These are phyloP conservation scores for Eilema griseolum DNA, from an alignment of 2,888 invertebrate genomes.

Conservation along the genomic window DNA sequence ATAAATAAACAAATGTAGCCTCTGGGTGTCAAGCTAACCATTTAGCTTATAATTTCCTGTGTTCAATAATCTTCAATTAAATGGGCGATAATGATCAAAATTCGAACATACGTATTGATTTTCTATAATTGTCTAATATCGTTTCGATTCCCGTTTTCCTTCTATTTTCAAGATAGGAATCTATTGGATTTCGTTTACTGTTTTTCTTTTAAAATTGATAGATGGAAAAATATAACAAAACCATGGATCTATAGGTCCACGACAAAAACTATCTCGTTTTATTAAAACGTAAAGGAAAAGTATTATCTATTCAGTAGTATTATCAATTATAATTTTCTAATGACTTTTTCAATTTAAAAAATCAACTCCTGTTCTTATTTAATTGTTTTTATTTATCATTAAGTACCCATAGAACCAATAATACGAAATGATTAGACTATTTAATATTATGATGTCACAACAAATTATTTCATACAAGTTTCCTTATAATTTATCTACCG, in stretches of 20 bases:
- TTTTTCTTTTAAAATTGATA: background rate
- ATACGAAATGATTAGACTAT: no score
- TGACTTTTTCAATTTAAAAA: background rate
- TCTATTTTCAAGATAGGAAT: slow-evolving; percentile 5
- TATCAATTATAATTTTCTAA: no score
- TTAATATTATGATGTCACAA: no score
- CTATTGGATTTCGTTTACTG: background rate
- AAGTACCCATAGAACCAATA: no score
- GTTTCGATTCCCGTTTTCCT: background rate
- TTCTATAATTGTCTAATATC: background rate
- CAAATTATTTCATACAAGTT: no score
- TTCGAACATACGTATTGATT: background rate
- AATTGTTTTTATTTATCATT: no score
- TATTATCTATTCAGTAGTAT: no score
- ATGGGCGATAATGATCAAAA: background rate
- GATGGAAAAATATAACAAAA: no score
- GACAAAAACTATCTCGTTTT: no score
- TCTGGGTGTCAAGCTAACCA: slow-evolving; percentile 2
- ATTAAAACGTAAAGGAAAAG: no score
- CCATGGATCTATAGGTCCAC: no score
- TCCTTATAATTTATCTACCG: no score
- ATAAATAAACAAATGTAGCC: slow-evolving; percentile 34
- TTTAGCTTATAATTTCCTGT: slow-evolving; percentile 12
- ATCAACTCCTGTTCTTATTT: background rate
- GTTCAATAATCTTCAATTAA: background rate